Evolutionary conservation across 92 coral and sea anemone genomes (phyloP).

Genomic region (Zoanthus sociatus): DNA sequence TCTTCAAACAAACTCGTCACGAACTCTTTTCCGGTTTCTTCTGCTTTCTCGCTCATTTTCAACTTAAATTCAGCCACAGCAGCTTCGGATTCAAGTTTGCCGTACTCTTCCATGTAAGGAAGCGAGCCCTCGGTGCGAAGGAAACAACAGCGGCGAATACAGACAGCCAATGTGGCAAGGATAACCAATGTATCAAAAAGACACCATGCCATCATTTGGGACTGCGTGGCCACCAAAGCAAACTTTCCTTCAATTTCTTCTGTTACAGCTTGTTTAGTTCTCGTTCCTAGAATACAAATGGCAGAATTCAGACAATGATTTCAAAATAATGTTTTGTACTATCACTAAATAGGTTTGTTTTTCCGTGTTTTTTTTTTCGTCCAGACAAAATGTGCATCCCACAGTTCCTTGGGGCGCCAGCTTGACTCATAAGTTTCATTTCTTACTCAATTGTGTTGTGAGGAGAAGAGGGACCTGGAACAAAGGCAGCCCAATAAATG

Average conservation of each 20-base stretch:
- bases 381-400: too few relatives aligned
- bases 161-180: conserved; percentile 55
- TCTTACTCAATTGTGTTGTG: too few relatives aligned
- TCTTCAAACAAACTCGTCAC: conserved; percentile 24
- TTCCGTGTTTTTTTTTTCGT: too few relatives aligned
- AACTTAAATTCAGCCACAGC: conserved; percentile 54
- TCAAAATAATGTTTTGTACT: too few relatives aligned
- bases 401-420: too few relatives aligned
- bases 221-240: conserved; percentile 46
- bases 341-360: too few relatives aligned
- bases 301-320: not conserved
- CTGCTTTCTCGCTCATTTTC: conserved; percentile 48
- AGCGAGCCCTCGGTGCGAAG: conserved; percentile 58
- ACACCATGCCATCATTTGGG: conserved; percentile 65
- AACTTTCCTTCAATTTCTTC: conserved; percentile 29
- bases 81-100: conserved; percentile 57
- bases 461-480: too few relatives aligned
- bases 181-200: conserved; percentile 52
- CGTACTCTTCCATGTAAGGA: conserved; percentile 57
- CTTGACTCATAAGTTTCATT: too few relatives aligned
- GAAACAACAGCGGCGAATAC: conserved; percentile 58
- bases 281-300: conserved; percentile 19
- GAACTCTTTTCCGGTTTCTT: conserved; percentile 45
- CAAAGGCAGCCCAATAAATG: too few relatives aligned
- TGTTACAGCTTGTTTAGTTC: conserved; percentile 39